These are phyloP conservation scores for Sphaerophoria taeniata DNA, from an alignment of 2,888 invertebrate genomes.

Conservation along the genomic window DNA sequence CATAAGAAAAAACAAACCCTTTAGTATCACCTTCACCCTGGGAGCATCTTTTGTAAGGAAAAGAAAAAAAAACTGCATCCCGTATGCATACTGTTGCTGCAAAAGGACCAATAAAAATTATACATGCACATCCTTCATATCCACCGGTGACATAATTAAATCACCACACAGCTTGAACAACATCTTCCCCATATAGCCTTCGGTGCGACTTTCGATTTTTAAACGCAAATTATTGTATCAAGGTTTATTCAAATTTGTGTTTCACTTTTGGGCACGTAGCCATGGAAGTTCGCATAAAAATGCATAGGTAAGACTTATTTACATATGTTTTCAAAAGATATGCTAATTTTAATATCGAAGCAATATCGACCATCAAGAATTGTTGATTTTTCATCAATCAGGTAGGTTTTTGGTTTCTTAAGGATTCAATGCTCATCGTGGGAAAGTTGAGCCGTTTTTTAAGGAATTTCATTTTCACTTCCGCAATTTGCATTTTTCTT, in stretches of 20 bases:
- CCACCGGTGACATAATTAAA: constrained; percentile 68
- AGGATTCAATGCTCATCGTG: constrained; percentile 53
- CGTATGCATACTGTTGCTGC: constrained; percentile 21
- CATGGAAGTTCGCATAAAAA: constrained; percentile 6
- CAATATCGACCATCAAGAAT: constrained; percentile 31
- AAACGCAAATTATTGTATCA: constrained; percentile 61
- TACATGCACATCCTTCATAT: constrained; percentile 44
- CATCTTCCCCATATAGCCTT: constrained; percentile 47
- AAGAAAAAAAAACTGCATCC: constrained; percentile 63
- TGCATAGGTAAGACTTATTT: not conserved
- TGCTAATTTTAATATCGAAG: constrained; percentile 54
- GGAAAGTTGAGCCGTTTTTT: constrained; percentile 53
- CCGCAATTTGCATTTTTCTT: constrained; percentile 56
- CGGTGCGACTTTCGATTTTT: constrained; percentile 59
- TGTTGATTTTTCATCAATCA: constrained; percentile 24
- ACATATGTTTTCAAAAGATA: constrained; percentile 34
- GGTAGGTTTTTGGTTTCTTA: constrained; percentile 27
- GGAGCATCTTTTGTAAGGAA: constrained; percentile 43
- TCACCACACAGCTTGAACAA: constrained; percentile 51
- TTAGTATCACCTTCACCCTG: constrained; percentile 44
- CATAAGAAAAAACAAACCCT: constrained; percentile 19
- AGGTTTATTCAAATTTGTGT: constrained; percentile 3
- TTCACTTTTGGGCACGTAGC: constrained; percentile 48
- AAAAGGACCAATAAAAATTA: constrained; percentile 25
- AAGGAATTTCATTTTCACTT: constrained; percentile 38